These are phyloP conservation scores for Tinamus guttatus DNA, from an alignment of 2,113 vertebrate genomes.

Conservation along the genomic window DNA sequence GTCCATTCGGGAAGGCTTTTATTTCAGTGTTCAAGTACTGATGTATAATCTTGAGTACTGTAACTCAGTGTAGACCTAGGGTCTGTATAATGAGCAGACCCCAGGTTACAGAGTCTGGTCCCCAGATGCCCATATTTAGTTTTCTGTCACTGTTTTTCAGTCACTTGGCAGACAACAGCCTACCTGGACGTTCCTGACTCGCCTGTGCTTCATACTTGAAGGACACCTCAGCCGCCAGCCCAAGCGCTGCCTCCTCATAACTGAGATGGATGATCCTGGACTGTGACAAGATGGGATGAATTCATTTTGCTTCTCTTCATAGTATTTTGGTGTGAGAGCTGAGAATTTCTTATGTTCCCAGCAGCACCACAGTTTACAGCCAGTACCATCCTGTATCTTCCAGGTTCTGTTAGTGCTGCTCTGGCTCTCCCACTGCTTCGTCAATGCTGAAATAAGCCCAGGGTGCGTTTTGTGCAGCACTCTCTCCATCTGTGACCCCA, in stretches of 20 bases:
- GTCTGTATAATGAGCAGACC: neutral
- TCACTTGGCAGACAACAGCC: neutral
- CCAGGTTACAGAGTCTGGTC: neutral
- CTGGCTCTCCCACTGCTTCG: constrained; percentile 23
- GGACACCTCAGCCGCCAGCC: neutral
- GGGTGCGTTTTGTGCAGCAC: neutral
- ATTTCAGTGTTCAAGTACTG: neutral
- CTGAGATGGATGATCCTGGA: neutral
- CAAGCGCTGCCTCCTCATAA: neutral
- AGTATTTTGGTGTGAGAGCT: neutral
- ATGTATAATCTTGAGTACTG: neutral
- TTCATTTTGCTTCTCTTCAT: neutral
- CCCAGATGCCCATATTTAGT: neutral
- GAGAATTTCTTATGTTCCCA: neutral
- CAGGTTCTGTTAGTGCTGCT: neutral
- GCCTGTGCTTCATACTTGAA: neutral
- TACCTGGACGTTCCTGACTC: constrained; percentile 35
- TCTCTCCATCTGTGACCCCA: constrained; percentile 46
- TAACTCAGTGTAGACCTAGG: neutral
- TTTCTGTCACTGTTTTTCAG: neutral
- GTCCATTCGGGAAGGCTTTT: neutral
- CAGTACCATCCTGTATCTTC: neutral
- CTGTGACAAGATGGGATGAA: neutral
- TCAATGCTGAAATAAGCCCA: neutral
- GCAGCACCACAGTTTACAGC: neutral